These are phyloP conservation scores for Leucophenga varia DNA, from an alignment of 1,140 invertebrate species.

Conservation along the genomic window DNA sequence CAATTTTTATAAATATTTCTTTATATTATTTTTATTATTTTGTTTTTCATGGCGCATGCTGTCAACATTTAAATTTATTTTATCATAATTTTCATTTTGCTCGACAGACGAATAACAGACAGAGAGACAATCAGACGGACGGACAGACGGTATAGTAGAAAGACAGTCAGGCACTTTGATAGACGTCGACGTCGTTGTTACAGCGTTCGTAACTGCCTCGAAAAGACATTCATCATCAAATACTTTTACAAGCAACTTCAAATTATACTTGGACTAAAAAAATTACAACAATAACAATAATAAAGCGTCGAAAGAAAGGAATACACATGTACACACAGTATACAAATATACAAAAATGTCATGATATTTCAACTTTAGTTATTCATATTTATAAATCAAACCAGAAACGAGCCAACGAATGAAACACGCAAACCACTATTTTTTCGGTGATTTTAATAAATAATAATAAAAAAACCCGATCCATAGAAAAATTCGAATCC, in stretches of 20 bases:
- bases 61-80: constrained; percentile 33
- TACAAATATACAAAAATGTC: constrained; percentile 21
- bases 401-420: constrained; percentile 15
- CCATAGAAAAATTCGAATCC: constrained; percentile 3
- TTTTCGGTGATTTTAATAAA: constrained; percentile 21
- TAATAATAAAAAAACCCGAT: constrained; percentile 12
- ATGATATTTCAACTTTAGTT: constrained; percentile 34
- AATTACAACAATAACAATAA: too few species aligned
- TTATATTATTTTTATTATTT: too few species aligned
- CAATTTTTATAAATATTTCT: too few species aligned
- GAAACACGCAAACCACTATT: constrained; percentile 43
- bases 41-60: background rate
- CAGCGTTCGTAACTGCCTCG: constrained; percentile 15
- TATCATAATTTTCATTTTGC: constrained; percentile 20
- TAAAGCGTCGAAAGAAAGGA: too few species aligned
- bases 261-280: too few species aligned
- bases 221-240: constrained; percentile 38
- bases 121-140: too few species aligned
- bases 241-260: too few species aligned
- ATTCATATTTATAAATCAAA: constrained; percentile 50
- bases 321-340: too few species aligned
- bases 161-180: too few species aligned
- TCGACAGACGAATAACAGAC: constrained; percentile 6
- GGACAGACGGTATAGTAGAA: too few species aligned
- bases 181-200: background rate